Conservation (phyloP, 2,113 vertebrate genomes). For the Perca fluviatilis region DNA sequence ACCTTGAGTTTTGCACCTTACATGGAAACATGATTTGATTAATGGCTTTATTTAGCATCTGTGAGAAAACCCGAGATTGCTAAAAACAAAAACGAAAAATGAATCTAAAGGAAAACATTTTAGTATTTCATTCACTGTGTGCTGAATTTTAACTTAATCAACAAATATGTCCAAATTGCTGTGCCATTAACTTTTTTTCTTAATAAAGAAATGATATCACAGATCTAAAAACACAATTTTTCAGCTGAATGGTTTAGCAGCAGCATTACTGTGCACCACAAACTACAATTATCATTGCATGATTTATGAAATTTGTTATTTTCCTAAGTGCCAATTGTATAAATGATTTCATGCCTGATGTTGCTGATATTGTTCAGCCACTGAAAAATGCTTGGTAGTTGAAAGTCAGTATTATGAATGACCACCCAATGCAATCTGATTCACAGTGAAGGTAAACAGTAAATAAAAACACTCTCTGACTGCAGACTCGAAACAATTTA, state of each 20-base stretch:
- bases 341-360: neutral
- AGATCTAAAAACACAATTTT: neutral
- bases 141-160: conserved; percentile 10
- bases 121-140: conserved; percentile 3
- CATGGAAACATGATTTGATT: conserved; percentile 64
- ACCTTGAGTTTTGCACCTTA: conserved; percentile 41
- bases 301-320: conserved; percentile 24
- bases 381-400: neutral
- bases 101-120: neutral
- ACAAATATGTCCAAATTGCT: conserved; percentile 23
- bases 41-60: conserved; percentile 63
- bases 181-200: conserved; percentile 3
- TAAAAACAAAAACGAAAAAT: neutral
- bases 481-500: conserved; percentile 34
- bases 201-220: conserved; percentile 1
- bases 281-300: conserved; percentile 2
- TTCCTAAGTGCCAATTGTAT: neutral
- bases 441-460: conserved; percentile 26
- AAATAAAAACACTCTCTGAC: conserved; percentile 31
- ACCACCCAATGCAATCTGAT: conserved; percentile 21
- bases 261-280: neutral
- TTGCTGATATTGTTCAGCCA: neutral
- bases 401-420: conserved; percentile 11
- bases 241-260: neutral
- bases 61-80: conserved; percentile 27